Conservation (phyloP, 2,888 invertebrate species). For the Euspilapteryx auroguttella region DNA sequence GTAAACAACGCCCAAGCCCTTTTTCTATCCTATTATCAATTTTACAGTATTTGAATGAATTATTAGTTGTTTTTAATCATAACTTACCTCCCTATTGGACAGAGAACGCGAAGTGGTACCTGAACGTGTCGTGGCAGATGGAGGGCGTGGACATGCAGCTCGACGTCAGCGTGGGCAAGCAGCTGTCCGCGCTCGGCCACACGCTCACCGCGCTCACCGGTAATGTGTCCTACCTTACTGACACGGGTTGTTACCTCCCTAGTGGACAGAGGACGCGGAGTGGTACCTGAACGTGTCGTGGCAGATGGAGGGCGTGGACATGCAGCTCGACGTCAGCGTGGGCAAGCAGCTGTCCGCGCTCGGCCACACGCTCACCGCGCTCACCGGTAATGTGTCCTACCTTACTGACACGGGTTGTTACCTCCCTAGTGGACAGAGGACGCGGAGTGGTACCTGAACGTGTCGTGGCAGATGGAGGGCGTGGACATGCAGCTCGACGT, state of each 20-base stretch:
- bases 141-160: slow-evolving; percentile 97
- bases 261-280: slow-evolving; percentile 91
- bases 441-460: slow-evolving; percentile 97
- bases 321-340: slow-evolving; percentile 93
- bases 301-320: slow-evolving; percentile 99
- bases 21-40: too few relatives aligned
- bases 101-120: slow-evolving; percentile 97
- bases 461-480: slow-evolving; percentile 99
- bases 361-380: slow-evolving; percentile 92
- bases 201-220: slow-evolving; percentile 95
- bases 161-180: slow-evolving; percentile 95
- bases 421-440: too few relatives aligned
- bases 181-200: slow-evolving; percentile 90
- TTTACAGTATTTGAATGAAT: too few relatives aligned
- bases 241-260: too few relatives aligned
- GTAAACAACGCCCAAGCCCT: too few relatives aligned
- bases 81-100: too few relatives aligned
- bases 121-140: slow-evolving; percentile 99
- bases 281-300: slow-evolving; percentile 98
- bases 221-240: slow-evolving; percentile 8
- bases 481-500: slow-evolving; percentile 96
- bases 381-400: slow-evolving; percentile 67
- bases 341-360: slow-evolving; percentile 94
- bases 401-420: too few relatives aligned
- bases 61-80: too few relatives aligned